These are phyloP conservation scores for Gorsachius magnificus DNA, from an alignment of 2,797 vertebrate species.

Conservation along the genomic window DNA sequence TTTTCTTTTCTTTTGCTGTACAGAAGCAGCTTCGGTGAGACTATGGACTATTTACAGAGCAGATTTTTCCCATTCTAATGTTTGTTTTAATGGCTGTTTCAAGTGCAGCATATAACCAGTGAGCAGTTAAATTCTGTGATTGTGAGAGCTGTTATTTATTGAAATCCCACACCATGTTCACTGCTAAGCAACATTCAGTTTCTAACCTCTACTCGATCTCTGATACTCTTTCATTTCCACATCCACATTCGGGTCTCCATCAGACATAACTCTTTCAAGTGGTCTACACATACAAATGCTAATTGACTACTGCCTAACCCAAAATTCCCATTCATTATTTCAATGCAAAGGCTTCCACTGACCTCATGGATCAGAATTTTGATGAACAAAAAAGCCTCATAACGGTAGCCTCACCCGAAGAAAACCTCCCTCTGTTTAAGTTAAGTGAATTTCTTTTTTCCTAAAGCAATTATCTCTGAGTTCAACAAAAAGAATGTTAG, in stretches of 20 bases:
- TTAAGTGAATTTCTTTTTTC: not conserved
- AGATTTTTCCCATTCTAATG: not conserved
- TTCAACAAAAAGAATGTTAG: not conserved
- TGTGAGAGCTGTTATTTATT: not conserved
- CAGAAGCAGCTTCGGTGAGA: constrained; percentile 37
- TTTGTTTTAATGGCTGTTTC: not conserved
- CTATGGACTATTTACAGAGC: constrained; percentile 1
- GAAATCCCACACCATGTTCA: not conserved
- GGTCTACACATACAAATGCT: not conserved
- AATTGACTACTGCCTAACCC: not conserved
- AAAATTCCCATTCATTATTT: not conserved
- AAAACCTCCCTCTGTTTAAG: not conserved
- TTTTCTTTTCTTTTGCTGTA: constrained; percentile 52
- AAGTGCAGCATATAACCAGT: not conserved
- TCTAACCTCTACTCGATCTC: not conserved
- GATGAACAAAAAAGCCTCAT: not conserved
- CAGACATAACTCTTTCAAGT: not conserved
- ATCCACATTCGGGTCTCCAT: not conserved
- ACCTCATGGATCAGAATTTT: not conserved
- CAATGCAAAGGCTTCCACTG: not conserved
- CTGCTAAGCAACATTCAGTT: not conserved
- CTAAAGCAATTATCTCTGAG: not conserved
- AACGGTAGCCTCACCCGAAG: not conserved
- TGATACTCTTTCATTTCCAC: not conserved
- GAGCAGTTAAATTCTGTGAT: not conserved